Base-by-base conservation (phyloP, 2,888 invertebrate species). In the Furcula furcula region DNA sequence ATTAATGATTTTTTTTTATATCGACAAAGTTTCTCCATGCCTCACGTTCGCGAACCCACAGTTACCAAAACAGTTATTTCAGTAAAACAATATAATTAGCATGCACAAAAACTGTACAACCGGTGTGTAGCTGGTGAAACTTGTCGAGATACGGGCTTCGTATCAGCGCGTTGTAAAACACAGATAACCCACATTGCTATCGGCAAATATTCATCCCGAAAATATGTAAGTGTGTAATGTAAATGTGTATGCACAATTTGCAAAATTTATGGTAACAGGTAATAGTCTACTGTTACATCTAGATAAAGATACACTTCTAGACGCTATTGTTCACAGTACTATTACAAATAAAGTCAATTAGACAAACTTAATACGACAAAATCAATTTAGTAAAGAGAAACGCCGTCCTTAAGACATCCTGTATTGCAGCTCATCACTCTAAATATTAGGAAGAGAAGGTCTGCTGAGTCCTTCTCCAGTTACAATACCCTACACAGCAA, bases 141-240 rank as follows among this genome's bases (percentile, higher is more conserved):
- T 7, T 16, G 22, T 29, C 20, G 22, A 22, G 34, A 29, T 34
- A 29, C 22, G 16, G 16, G 22, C 15, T 4, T 14, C 12, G 15
- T 22, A 14, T 31, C 16, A 4, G 28, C 9, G 5, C 9, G 40
- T 64, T 62, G 49, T 62, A 59, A 66, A 66, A 73, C 64, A 48
- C 34, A 49, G 76, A 84, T 85, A 86, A 85, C 85, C 86, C 65
- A 84, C 67, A 75, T 85, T 36, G 52, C 51, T 78, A 80, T 76
- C 79, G 43, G n/a, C 27, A 11, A 13, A 14, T 32, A 37, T 42
- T 55, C 56, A 65, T 71, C 74, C 74, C 62, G 58, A 63, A 73
- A 67, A 71, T 69, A 61, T 71, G 71, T 71, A 79, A 83, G 73
- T 65, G 41, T 37, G 29, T 40, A 50, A 54, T 37, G 29, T 40